phyloP scores from a whole-genome alignment of 2,888 invertebrate species.

The Callosobruchus maculatus region DNA sequence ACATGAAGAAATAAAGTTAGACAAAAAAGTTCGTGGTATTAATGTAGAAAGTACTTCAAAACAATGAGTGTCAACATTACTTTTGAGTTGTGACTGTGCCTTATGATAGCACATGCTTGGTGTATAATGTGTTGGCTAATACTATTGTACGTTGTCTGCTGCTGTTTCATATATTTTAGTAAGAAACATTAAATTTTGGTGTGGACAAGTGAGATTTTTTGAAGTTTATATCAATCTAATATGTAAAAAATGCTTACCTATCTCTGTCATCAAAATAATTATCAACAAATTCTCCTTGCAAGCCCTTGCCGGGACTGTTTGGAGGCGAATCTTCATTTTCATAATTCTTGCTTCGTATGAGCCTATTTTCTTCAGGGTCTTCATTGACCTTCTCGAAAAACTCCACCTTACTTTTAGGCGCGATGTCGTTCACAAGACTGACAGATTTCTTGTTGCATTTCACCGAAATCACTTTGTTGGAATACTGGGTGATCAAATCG shows the following conservation, averaged over 20 bases:
- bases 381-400: conserved; percentile 53
- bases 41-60: too few species aligned
- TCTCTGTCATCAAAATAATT: conserved; percentile 1
- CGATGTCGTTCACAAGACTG: conserved; percentile 62
- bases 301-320: conserved; percentile 52
- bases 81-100: too few species aligned
- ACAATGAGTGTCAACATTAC: too few species aligned
- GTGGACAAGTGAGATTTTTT: too few species aligned
- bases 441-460: conserved; percentile 45
- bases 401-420: conserved; percentile 58
- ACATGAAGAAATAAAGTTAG: too few species aligned
- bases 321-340: conserved; percentile 61
- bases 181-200: too few species aligned
- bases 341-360: conserved; percentile 57
- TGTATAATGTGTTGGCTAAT: too few species aligned
- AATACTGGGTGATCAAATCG: conserved; percentile 45
- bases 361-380: conserved; percentile 46
- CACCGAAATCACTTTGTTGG: conserved; percentile 46
- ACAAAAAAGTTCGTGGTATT: too few species aligned
- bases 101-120: too few species aligned
- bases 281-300: background rate
- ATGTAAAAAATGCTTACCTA: background rate
- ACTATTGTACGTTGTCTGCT: too few species aligned
- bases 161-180: too few species aligned
- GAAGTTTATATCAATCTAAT: too few species aligned